phyloP scores from a whole-genome alignment of 2,888 invertebrate genomes.

The Halictus ligatus region DNA sequence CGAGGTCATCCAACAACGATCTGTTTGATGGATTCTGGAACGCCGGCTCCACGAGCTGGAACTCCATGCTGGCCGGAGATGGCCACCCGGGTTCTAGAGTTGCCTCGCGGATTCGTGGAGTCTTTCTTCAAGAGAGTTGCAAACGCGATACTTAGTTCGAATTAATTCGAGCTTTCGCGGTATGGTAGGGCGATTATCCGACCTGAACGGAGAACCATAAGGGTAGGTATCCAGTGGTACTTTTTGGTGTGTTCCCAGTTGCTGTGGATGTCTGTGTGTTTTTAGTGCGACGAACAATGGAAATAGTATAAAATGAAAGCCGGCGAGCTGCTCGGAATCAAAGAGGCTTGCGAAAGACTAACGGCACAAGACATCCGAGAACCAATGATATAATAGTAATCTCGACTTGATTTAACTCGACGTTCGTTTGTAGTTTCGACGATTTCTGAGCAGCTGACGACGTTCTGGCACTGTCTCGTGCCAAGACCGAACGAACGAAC shows the following conservation, averaged over 20 bases:
- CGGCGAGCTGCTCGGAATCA: background rate
- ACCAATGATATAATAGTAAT: background rate
- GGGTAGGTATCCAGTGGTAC: no score
- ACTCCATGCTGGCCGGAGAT: background rate
- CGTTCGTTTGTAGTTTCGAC: background rate
- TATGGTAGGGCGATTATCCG: no score
- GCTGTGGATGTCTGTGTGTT: background rate
- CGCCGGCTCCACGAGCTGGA: background rate
- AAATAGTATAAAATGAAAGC: background rate
- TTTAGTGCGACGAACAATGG: background rate
- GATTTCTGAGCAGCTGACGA: background rate
- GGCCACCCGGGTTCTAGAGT: background rate
- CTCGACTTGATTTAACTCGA: background rate
- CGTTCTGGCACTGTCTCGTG: background rate
- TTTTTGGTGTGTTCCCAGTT: no score
- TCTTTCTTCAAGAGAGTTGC: background rate
- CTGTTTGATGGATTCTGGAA: constrained; percentile 7
- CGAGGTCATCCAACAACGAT: background rate
- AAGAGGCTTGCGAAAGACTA: background rate
- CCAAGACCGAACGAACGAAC: background rate
- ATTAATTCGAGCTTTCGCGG: no score
- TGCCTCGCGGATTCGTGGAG: background rate
- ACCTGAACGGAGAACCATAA: no score
- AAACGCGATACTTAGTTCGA: no score
- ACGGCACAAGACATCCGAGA: background rate